These are phyloP conservation scores for Ectropis crepuscularia DNA, from an alignment of 2,888 invertebrate species.

Conservation along the genomic window DNA sequence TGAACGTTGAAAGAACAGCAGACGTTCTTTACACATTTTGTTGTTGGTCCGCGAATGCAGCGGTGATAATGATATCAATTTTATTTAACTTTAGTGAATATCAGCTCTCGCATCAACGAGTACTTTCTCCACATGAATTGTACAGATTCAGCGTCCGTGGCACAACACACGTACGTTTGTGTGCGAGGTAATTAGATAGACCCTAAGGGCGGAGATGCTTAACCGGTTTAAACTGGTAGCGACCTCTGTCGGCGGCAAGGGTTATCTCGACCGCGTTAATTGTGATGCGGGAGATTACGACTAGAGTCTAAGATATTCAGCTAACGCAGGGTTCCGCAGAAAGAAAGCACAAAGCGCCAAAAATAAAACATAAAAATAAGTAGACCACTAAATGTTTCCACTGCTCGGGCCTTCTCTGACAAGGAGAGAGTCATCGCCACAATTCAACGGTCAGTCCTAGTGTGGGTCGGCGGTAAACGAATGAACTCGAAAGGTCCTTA, in stretches of 20 bases:
- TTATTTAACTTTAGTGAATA: neutral
- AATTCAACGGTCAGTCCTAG: no score
- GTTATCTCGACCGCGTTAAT: constrained; percentile 83
- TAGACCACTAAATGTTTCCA: no score
- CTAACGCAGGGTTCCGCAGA: constrained; percentile 4
- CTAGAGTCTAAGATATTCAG: constrained; percentile 70
- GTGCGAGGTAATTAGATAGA: constrained; percentile 81
- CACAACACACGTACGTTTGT: constrained; percentile 45
- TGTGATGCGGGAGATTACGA: constrained; percentile 82
- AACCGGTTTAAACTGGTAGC: constrained; percentile 81
- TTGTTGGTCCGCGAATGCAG: no score
- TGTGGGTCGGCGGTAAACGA: no score
- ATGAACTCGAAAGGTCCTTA: no score
- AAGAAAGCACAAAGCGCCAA: no score
- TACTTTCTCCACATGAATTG: constrained; percentile 24
- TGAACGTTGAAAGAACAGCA: no score
- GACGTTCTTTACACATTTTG: no score
- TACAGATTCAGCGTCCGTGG: constrained; percentile 36
- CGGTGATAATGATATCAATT: no score
- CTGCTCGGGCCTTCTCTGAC: no score
- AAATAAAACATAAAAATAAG: no score
- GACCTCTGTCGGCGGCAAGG: constrained; percentile 83
- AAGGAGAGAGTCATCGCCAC: no score
- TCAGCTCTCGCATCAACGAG: neutral
- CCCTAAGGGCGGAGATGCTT: constrained; percentile 79